These are phyloP conservation scores for Aporrectodea caliginosa DNA, from an alignment of 1,140 invertebrate genomes.

Conservation along the genomic window DNA sequence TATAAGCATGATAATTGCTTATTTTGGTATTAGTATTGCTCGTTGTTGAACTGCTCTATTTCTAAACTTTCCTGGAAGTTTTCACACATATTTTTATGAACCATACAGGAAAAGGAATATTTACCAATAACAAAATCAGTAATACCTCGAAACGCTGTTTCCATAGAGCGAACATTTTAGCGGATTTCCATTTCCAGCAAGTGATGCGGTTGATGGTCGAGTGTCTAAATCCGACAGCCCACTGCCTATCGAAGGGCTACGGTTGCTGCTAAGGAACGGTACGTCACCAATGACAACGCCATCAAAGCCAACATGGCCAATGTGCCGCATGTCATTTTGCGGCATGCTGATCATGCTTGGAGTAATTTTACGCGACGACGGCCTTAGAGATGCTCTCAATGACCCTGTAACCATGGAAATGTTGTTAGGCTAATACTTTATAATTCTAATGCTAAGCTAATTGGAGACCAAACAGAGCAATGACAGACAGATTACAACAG, in stretches of 20 bases:
- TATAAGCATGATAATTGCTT: too few species aligned
- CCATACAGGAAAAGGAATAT: too few species aligned
- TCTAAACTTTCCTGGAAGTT: too few species aligned
- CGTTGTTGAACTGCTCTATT: too few species aligned
- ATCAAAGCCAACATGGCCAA: constrained; percentile 92
- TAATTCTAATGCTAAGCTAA: too few species aligned
- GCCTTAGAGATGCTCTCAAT: background rate
- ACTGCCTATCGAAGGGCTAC: background rate
- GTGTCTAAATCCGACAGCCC: background rate
- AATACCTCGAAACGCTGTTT: background rate
- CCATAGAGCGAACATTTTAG: too few species aligned
- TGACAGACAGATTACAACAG: too few species aligned
- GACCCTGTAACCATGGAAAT: background rate
- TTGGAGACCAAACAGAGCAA: too few species aligned
- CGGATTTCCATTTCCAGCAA: background rate
- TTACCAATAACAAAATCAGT: too few species aligned
- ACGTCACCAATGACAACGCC: constrained; percentile 95
- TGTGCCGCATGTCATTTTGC: constrained; percentile 94
- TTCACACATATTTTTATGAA: too few species aligned
- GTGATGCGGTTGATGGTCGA: background rate
- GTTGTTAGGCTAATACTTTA: too few species aligned
- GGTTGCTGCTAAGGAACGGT: constrained; percentile 64
- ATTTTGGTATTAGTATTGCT: too few species aligned
- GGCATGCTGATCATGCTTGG: constrained; percentile 92
- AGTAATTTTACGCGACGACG: constrained; percentile 32